phyloP scores from a whole-genome alignment of 2,113 vertebrate species.

The Antigone vipio region DNA sequence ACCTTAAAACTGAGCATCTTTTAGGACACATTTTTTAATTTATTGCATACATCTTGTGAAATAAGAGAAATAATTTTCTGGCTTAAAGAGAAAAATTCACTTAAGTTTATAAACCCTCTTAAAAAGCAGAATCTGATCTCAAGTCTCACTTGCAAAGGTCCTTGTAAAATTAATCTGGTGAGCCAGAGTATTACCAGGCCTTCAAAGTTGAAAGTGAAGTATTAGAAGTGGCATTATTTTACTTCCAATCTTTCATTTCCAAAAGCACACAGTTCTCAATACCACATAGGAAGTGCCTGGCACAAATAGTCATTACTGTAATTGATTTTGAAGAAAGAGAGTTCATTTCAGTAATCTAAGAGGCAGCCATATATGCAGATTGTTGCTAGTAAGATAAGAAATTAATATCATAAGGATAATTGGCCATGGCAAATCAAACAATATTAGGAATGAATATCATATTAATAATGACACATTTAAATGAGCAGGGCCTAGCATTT shows the following conservation, averaged over 20 bases:
- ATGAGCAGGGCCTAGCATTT: not conserved
- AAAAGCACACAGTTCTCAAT: not conserved
- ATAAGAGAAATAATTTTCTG: not conserved
- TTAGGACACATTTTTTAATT: not conserved
- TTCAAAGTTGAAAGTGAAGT: not conserved
- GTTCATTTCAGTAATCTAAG: not conserved
- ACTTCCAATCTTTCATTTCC: not conserved
- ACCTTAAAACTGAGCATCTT: not conserved
- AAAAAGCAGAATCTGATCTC: not conserved
- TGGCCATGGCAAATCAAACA: constrained; percentile 13
- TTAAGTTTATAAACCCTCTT: not conserved
- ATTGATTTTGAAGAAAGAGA: constrained; percentile 18
- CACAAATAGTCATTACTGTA: not conserved
- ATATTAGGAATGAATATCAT: not conserved
- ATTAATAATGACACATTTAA: not conserved
- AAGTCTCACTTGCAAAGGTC: not conserved
- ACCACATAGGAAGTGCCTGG: not conserved
- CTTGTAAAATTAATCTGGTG: not conserved
- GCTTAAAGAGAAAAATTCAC: not conserved
- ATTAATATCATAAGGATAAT: constrained; percentile 24
- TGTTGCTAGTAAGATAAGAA: constrained; percentile 28
- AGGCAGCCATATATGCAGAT: not conserved
- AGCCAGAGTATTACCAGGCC: not conserved
- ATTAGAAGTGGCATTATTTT: not conserved
- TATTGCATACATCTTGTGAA: not conserved